phyloP scores from a whole-genome alignment of 2,113 vertebrate genomes.

The Brienomyrus longianalis region DNA sequence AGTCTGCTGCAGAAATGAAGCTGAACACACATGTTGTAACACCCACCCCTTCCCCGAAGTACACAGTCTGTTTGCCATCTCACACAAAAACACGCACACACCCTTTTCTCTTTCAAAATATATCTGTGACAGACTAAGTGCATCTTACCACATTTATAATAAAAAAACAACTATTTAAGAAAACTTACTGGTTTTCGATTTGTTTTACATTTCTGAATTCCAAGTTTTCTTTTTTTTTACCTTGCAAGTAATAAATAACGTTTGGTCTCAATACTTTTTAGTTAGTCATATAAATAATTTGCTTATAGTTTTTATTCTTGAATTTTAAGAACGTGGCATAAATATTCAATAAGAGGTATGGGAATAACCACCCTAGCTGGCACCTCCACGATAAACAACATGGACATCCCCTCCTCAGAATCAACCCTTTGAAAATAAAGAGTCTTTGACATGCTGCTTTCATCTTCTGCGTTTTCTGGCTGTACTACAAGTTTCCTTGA shows the following conservation, averaged over 20 bases:
- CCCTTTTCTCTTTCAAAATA: conserved; percentile 8
- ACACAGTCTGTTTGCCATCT: conserved; percentile 32
- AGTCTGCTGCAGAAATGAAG: conserved; percentile 35
- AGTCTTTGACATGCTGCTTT: conserved; percentile 26
- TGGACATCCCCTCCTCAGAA: conserved; percentile 40
- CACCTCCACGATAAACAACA: conserved; percentile 54
- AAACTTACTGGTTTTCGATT: not conserved
- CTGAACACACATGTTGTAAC: not conserved
- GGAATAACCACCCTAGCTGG: conserved; percentile 59
- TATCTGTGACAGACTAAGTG: conserved; percentile 50
- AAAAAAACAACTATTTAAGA: not conserved
- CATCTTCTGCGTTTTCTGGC: not conserved
- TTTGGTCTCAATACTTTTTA: conserved; percentile 13
- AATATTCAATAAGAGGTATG: conserved; percentile 58
- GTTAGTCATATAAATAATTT: conserved; percentile 5
- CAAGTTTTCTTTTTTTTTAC: not conserved
- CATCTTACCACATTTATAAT: conserved; percentile 31
- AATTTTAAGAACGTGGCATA: conserved; percentile 42
- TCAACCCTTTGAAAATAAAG: conserved; percentile 38
- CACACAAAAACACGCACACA: conserved; percentile 49
- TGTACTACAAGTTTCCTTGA: not conserved
- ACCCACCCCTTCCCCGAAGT: not conserved
- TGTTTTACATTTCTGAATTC: not conserved
- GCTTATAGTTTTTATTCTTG: conserved; percentile 26
- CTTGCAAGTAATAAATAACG: not conserved